These are phyloP conservation scores for Baronia brevicornis DNA, from an alignment of 2,888 invertebrate species.

Conservation along the genomic window DNA sequence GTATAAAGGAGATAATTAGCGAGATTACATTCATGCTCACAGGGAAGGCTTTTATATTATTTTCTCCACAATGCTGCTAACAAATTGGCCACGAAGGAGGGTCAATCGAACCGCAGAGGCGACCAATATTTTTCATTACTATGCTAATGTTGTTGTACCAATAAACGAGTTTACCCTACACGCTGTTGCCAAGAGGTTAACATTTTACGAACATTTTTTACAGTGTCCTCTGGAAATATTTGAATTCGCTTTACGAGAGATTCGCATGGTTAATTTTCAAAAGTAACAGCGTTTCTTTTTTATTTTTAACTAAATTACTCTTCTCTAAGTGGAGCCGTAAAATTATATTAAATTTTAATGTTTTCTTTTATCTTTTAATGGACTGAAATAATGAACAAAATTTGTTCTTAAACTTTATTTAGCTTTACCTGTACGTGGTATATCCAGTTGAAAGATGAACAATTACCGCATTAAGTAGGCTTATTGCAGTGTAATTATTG, in stretches of 20 bases:
- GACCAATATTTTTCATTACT: conserved; percentile 74
- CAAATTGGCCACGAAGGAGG: conserved; percentile 35
- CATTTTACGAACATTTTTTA: conserved; percentile 58
- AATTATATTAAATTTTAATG: no score
- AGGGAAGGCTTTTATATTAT: no score
- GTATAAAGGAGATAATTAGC: no score
- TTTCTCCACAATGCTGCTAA: no score
- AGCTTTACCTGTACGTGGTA: no score
- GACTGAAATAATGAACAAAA: no score
- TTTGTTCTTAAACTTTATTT: no score
- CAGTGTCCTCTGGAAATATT: conserved; percentile 62
- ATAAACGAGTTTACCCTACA: conserved; percentile 56
- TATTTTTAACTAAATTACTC: conserved; percentile 34
- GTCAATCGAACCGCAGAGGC: conserved; percentile 33
- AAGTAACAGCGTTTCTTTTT: conserved; percentile 59
- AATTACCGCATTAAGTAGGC: no score
- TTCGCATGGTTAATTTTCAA: conserved; percentile 59
- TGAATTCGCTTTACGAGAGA: conserved; percentile 59
- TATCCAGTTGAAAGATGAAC: no score
- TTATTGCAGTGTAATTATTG: no score
- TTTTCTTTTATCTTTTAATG: no score
- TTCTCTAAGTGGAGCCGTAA: conserved; percentile 38
- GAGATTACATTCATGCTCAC: no score
- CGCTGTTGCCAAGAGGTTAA: conserved; percentile 64
- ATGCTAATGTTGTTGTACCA: conserved; percentile 72